Conservation (phyloP, 2,888 invertebrate genomes). For the Drosophila austrosaltans region DNA sequence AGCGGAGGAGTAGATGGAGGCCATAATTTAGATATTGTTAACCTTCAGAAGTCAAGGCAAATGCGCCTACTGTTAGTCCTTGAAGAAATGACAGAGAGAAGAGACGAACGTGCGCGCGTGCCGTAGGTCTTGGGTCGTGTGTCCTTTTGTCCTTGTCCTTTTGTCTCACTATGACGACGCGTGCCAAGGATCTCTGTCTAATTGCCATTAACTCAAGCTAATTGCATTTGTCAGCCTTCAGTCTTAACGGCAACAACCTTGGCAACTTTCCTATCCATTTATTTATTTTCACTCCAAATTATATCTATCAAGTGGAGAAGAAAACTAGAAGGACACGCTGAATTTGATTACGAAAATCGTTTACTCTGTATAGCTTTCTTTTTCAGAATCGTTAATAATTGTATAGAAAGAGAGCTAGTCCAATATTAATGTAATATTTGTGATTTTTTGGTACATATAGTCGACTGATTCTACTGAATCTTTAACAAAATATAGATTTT, state of each 20-base stretch:
- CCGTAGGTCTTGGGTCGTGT: constrained; percentile 39
- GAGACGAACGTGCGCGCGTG: constrained; percentile 25
- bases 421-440: no score
- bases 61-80: constrained; percentile 47
- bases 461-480: no score
- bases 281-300: constrained; percentile 30
- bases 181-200: constrained; percentile 29
- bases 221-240: constrained; percentile 41
- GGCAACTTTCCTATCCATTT: constrained; percentile 26
- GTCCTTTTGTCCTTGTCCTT: constrained; percentile 35
- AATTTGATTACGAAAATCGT: no score
- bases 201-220: constrained; percentile 40
- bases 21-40: constrained; percentile 42
- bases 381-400: no score
- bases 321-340: not conserved
- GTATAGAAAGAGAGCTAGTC: no score
- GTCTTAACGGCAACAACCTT: constrained; percentile 25
- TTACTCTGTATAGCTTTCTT: no score
- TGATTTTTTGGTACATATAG: no score
- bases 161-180: constrained; percentile 31
- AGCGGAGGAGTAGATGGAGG: constrained; percentile 23
- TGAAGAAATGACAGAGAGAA: not conserved
- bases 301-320: constrained; percentile 1
- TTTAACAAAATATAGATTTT: no score
- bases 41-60: constrained; percentile 31